Percentiles rank a stretch among this genome's conserved stretches.
Evolutionary conservation across 2,888 invertebrate species (phyloP).

Genomic region (Agonum fuliginosum): DNA sequence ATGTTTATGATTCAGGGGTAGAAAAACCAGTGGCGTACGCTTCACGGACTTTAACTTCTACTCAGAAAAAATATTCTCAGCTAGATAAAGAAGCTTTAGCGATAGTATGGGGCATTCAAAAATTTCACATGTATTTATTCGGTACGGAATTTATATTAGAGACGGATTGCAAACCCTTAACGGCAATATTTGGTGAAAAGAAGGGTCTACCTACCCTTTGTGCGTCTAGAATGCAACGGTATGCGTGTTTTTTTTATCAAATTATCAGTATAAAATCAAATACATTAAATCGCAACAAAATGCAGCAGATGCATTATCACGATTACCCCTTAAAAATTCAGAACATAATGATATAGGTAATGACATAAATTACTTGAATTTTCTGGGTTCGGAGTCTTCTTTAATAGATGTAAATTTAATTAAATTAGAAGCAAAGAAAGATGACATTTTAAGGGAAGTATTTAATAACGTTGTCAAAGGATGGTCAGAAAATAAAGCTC

Average conservation of each 20-base stretch:
- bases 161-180: conserved; percentile 4
- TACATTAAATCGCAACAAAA: neutral
- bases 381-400: neutral
- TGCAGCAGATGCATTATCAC: conserved; percentile 10
- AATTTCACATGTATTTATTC: conserved; percentile 5
- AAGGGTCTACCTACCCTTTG: neutral
- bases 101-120: conserved; percentile 67
- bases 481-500: conserved; percentile 8
- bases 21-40: conserved; percentile 68
- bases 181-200: neutral
- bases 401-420: conserved; percentile 1
- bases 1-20: conserved; percentile 66
- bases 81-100: conserved; percentile 67
- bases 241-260: conserved; percentile 20
- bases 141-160: conserved; percentile 6
- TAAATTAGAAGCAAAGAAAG: neutral
- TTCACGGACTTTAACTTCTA: conserved; percentile 65
- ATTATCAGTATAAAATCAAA: conserved; percentile 1
- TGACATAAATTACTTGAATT: neutral
- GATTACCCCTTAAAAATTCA: neutral
- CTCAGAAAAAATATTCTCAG: conserved; percentile 65
- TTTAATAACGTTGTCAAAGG: neutral
- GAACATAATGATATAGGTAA: neutral
- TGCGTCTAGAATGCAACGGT: conserved; percentile 1
- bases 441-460: neutral